Base-by-base conservation (phyloP, 2,888 invertebrate species). In the Sepioteuthis lessoniana region DNA sequence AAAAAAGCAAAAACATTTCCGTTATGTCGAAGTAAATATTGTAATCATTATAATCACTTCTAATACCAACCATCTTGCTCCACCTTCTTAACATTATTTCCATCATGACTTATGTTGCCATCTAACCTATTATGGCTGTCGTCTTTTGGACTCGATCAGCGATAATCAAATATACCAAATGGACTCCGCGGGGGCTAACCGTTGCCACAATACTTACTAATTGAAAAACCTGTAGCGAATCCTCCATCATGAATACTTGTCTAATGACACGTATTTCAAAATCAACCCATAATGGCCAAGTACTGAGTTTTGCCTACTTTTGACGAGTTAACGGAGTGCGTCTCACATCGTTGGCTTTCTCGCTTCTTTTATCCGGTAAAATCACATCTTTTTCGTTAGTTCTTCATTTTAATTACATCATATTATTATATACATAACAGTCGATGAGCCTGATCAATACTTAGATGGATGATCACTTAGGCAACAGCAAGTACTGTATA, bases 181-280 rank as follows among this genome's bases (percentile, higher is more conserved):
- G 35, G n/a, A n/a, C 13, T 76, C 76, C 76, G 76, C 76, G 76
- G 76, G 76, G n/a, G 1, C 1, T 10, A 35, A 76, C 76, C 10
- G 10, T 76, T 35, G 13, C n/a, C 13, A 76, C 76, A 76, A 76
- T 76, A 76, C n/a, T n/a, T 16, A 35, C 76, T 76, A 76, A 76
- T 76, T 76, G 76, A n/a, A 35, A 76, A 76, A n/a, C n/a, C n/a
- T n/a, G n/a, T n/a, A 76, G 76, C n/a, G n/a, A n/a, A 76, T 76
- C 76, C n/a, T 21, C 76, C n/a, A 76, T 76, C n/a, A 76, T 76
- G 76, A 35, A 76, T 35, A 76, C 16, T 13, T 35, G 76, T 76
- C 16, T n/a, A 76, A 76, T 76, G n/a, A 76, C 16, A 76, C n/a
- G 76, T 13, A 76, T 7, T 76, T 76, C 76, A 76, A 76, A 76